These are phyloP conservation scores for Pampus argenteus DNA, from an alignment of 2,797 vertebrate species.

Conservation along the genomic window DNA sequence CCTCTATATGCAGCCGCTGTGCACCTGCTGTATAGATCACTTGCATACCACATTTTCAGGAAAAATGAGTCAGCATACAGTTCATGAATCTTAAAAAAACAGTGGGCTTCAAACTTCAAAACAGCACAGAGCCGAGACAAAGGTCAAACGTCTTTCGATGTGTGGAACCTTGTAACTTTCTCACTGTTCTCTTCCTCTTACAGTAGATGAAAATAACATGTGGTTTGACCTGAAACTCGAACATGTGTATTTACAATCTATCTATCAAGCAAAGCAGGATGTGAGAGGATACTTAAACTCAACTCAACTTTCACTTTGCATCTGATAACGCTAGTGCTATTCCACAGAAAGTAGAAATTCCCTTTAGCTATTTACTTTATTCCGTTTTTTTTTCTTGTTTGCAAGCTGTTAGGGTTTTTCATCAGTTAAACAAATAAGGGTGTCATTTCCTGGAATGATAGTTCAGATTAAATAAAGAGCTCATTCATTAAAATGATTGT, in stretches of 20 bases:
- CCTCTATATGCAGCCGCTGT: background rate
- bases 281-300: slow-evolving; percentile 1
- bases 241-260: too few species aligned
- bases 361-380: background rate
- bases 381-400: background rate
- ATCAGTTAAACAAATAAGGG: background rate
- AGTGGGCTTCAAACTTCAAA: background rate
- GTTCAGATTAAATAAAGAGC: background rate
- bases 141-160: background rate
- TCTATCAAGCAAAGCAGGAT: background rate
- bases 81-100: background rate
- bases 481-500: background rate
- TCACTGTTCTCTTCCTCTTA: too few species aligned
- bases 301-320: background rate
- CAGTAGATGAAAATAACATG: background rate
- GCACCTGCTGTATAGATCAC: background rate
- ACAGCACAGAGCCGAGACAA: background rate
- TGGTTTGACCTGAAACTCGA: too few species aligned
- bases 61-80: background rate
- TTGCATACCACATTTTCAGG: slow-evolving; percentile 2
- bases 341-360: background rate
- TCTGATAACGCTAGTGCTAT: too few species aligned
- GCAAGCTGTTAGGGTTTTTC: background rate
- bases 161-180: too few species aligned
- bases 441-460: background rate